Conservation (phyloP, 1,140 invertebrate species). For the Mamestra configurata region DNA sequence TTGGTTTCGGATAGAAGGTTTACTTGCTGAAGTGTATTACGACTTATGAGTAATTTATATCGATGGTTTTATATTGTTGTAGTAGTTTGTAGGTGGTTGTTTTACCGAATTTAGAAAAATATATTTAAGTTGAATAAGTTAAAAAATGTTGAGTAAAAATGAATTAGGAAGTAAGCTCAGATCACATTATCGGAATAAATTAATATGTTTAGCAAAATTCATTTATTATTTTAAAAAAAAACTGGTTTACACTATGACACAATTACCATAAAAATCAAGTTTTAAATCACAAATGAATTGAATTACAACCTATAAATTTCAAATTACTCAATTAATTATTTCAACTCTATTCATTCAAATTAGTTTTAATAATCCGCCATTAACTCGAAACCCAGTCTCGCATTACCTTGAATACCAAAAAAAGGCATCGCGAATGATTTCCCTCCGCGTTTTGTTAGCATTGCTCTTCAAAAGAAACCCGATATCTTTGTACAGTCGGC, state of each 20-base stretch:
- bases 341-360: background rate
- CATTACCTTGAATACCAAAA: background rate
- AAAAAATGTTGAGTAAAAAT: too few relatives aligned
- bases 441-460: background rate
- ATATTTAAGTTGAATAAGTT: too few relatives aligned
- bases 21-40: slow-evolving; percentile 9
- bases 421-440: background rate
- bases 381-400: background rate
- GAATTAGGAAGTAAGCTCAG: too few relatives aligned
- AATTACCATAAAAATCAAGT: too few relatives aligned
- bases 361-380: background rate
- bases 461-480: background rate
- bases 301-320: too few relatives aligned
- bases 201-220: too few relatives aligned
- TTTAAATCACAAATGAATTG: too few relatives aligned
- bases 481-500: background rate
- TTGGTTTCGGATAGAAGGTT: background rate
- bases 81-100: too few relatives aligned
- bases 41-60: background rate
- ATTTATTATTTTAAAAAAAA: too few relatives aligned
- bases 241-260: too few relatives aligned
- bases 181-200: too few relatives aligned
- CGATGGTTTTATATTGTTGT: background rate
- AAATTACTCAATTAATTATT: background rate
- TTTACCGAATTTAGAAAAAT: too few relatives aligned